Evolutionary conservation across 2,113 vertebrate species (phyloP), one percentile per base, ranked within the genome.

Genomic region (Megalops atlanticus): DNA sequence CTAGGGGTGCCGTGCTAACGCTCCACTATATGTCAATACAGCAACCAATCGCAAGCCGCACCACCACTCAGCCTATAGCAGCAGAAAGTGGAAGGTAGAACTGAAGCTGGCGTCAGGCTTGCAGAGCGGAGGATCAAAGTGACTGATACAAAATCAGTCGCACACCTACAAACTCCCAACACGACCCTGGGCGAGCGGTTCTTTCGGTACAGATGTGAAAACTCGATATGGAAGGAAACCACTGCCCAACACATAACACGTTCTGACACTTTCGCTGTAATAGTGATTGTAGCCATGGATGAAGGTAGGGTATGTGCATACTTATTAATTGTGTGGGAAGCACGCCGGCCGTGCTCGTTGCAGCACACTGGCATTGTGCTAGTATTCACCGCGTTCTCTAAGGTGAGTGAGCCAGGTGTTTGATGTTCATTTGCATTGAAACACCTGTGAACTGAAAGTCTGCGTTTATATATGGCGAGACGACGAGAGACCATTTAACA

Each of bases 41-140:
- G 81, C 68, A 58, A 31, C 79, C 79, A 83, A 84, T 83, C 38
- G 75, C 54, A 52, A 81, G 72, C 68, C 81, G 40, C 72, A 82
- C 54, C 52, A 31, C 79, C 41, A 54, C 41, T 49, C 54, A 76
- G 72, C 81, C 79, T 83, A 80, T 84, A 81, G 77, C 81, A 77
- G 84, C 69, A 5, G 49, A 70, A 85, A 54, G 41, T 33, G 49
- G 76, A 80, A 31, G 49, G 79, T 81, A 75, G 58, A 83, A 70
- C 41, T 69, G 77, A n/a, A 64, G 71, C 70, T 39, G 52, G 77
- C 82, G 70, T 78, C 69, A 72, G 33, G 78, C 64, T 72, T 31
- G 40, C 35, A 31, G 21, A 58, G 27, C 77, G 31, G 79, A 58
- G 35, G 27, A 54, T 79, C 74, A 58, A 77, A 71, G 74, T 40